Base-by-base conservation (phyloP, 2,113 vertebrate genomes). In the Natator depressus region DNA sequence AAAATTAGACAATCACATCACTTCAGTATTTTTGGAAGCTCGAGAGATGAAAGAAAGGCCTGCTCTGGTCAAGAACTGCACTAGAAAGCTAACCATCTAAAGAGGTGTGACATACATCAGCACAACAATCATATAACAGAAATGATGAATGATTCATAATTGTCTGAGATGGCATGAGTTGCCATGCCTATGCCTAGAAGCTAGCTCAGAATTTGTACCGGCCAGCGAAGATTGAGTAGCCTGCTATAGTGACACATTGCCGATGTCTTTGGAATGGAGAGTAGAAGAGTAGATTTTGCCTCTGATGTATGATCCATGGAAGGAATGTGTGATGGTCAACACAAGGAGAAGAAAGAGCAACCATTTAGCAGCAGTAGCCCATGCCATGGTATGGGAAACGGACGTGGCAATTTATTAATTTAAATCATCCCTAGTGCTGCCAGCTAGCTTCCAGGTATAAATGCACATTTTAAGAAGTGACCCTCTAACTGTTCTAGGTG, bases 21-120 rank as follows among this genome's bases (percentile, higher is more conserved):
- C 75, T 85, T 19, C 42, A 80, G 69, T 49, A 49, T n/a, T 65
- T 89, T 10, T 65, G 94, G 93, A 85, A 91, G 90, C 79, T 49
- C n/a, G 57, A 78, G 42, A 94, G 85, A 57, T 53, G 62, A 62
- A 62, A 80, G 35, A 84, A 55, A 91, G 2, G 13, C 51, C 25
- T 57, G 25, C 83, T 79, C 94, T 65, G 4, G 3, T 22, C 29
- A 25, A 86, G 20, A 9, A 27, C 76, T 38, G 82, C 1, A 1
- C 72, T 14, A 24, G 75, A 4, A 35, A 89, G 87, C 50, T 4
- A 76, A 57, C 55, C 19, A 1, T 29, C 79, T 81, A 2, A 65
- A 50, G 93, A 79, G 94, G 86, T 76, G 62, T 19, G 65, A 62
- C 82, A n/a, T 62, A 65, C 62, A 57, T 62, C 6, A 20, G 65